phyloP scores from a whole-genome alignment of 2,113 vertebrate species.

The Kryptolebias marmoratus region DNA sequence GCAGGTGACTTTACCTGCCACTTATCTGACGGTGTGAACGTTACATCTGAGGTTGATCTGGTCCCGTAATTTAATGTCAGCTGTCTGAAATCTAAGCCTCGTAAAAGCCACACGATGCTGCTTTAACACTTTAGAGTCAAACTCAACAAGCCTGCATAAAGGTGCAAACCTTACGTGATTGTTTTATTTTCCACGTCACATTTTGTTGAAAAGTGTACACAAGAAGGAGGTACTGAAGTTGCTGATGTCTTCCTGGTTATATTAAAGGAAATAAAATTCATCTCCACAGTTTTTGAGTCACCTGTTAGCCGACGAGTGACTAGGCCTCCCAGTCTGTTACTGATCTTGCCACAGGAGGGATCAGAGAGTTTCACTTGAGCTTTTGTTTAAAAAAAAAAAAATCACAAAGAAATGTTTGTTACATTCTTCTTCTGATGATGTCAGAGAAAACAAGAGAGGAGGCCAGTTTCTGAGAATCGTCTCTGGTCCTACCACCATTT shows the following conservation, averaged over 20 bases:
- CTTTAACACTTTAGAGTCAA: too few relatives aligned
- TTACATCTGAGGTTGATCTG: background rate
- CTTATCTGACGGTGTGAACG: background rate
- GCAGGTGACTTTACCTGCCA: background rate
- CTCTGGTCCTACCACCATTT: conserved; percentile 91
- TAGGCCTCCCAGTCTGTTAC: too few relatives aligned
- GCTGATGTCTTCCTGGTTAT: conserved; percentile 13
- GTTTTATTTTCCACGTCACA: background rate
- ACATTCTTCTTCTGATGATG: background rate
- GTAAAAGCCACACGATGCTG: background rate
- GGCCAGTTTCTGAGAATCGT: background rate
- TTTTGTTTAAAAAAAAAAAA: background rate
- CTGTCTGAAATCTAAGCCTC: background rate
- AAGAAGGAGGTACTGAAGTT: background rate
- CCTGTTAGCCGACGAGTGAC: conserved; percentile 20
- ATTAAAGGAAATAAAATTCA: conserved; percentile 19
- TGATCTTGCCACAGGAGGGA: conserved; percentile 20
- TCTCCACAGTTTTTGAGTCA: conserved; percentile 25
- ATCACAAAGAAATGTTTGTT: conserved; percentile 18
- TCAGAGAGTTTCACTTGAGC: background rate
- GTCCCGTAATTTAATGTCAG: background rate
- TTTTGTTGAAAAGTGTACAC: background rate
- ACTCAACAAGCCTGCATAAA: too few relatives aligned
- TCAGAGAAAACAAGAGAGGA: background rate
- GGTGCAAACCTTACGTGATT: too few relatives aligned